phyloP scores from a whole-genome alignment of 37 sponge, comb jelly and placozoan species.

The Haliclona indistincta region DNA sequence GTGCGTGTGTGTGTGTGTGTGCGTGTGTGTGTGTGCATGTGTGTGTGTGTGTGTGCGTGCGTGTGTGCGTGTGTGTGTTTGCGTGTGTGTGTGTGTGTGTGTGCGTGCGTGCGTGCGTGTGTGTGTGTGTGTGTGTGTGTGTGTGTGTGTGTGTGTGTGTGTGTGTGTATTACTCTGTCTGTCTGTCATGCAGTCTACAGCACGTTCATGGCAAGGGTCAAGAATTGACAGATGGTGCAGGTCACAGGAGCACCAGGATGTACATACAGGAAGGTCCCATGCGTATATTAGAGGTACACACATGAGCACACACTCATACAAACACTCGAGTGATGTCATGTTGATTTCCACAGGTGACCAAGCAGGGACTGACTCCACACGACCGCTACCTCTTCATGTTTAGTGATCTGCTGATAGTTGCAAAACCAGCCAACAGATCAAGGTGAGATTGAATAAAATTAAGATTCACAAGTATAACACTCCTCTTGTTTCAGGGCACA shows the following conservation, averaged over 20 bases:
- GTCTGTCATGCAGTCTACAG: constrained; percentile 2
- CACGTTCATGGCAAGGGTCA: background rate
- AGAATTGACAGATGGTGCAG: background rate
- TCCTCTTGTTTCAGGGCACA: constrained; percentile 35
- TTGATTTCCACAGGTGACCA: background rate
- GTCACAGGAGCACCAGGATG: constrained; percentile 7
- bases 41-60: no score
- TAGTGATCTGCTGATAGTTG: constrained; percentile 65
- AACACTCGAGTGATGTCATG: background rate
- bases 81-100: background rate
- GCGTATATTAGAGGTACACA: constrained; percentile 20
- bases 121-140: background rate
- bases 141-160: background rate
- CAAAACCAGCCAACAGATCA: constrained; percentile 44
- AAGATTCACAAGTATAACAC: no score
- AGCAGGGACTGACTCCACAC: constrained; percentile 24
- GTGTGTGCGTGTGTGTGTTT: no score
- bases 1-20: no score
- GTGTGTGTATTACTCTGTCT: no score
- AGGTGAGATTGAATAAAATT: no score
- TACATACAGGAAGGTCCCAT: constrained; percentile 67
- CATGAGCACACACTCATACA: background rate
- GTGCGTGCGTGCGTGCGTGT: background rate
- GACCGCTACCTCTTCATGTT: constrained; percentile 69
- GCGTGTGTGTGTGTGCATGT: no score